These are phyloP conservation scores for Drosophila atripex DNA, from an alignment of 2,888 invertebrate species.

Conservation along the genomic window DNA sequence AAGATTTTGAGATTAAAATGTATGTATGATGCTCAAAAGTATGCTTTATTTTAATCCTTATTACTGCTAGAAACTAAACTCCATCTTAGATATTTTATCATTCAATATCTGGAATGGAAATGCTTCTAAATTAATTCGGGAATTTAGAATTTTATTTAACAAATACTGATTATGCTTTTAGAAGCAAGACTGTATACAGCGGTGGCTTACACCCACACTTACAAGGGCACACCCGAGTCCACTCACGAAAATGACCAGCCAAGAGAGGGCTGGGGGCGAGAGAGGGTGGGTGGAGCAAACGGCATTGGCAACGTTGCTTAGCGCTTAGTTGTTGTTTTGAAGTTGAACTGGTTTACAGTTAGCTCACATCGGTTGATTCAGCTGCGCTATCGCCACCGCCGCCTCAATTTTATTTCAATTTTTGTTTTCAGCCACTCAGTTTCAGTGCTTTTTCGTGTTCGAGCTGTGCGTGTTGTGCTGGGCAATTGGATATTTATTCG, in stretches of 20 bases:
- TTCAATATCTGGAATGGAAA: too few relatives aligned
- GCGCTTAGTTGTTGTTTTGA: constrained; percentile 73
- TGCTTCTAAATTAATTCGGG: too few relatives aligned
- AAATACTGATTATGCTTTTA: not conserved
- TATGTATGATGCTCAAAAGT: not conserved
- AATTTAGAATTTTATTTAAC: not conserved
- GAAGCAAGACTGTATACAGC: constrained; percentile 6
- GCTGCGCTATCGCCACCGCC: constrained; percentile 14
- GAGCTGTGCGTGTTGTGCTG: constrained; percentile 59
- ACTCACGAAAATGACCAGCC: constrained; percentile 73
- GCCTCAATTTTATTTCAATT: constrained; percentile 5
- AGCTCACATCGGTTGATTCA: constrained; percentile 19
- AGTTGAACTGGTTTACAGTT: constrained; percentile 80
- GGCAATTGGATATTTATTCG: constrained; percentile 31
- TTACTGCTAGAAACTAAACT: too few relatives aligned
- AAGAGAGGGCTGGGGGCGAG: constrained; percentile 19
- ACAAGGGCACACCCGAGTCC: constrained; percentile 24
- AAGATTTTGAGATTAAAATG: not conserved
- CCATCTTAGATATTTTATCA: too few relatives aligned
- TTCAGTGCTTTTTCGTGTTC: constrained; percentile 38
- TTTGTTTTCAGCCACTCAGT: constrained; percentile 3
- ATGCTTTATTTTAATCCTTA: not conserved
- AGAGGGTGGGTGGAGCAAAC: constrained; percentile 26
- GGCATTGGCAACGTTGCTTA: constrained; percentile 45
- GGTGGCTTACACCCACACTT: constrained; percentile 21